A percentile compares a stretch with the other conserved stretches of the same genome.
phyloP scores from a whole-genome alignment of 2,888 invertebrate genomes.

The Eurytoma californica region DNA sequence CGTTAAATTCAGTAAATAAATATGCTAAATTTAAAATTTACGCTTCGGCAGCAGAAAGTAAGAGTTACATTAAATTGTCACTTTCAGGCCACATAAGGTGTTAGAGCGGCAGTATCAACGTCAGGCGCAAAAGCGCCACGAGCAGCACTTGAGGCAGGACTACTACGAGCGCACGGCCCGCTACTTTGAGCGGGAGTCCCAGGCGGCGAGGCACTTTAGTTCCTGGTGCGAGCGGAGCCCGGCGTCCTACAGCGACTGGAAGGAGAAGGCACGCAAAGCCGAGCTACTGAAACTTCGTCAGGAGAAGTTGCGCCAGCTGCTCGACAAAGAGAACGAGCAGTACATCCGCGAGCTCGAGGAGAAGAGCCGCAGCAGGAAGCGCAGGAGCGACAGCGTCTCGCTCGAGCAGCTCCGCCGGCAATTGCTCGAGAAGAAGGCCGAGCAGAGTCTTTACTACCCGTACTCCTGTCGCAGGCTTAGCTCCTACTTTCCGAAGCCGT shows the following conservation, averaged over 20 bases:
- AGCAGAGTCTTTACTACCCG: slow-evolving; percentile 66
- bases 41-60: too few relatives aligned
- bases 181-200: slow-evolving; percentile 69
- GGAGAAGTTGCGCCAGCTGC: slow-evolving; percentile 62
- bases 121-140: slow-evolving; percentile 69
- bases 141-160: slow-evolving; percentile 63
- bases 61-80: too few relatives aligned
- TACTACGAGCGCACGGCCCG: slow-evolving; percentile 66
- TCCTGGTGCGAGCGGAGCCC: slow-evolving; percentile 64
- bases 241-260: slow-evolving; percentile 56
- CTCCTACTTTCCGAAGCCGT: not conserved
- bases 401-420: slow-evolving; percentile 63
- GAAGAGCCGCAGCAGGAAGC: slow-evolving; percentile 40
- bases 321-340: slow-evolving; percentile 64
- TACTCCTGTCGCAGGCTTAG: slow-evolving; percentile 58
- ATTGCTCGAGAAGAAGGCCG: slow-evolving; percentile 64
- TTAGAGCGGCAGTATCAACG: slow-evolving; percentile 69
- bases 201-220: slow-evolving; percentile 66
- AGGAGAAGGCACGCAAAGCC: slow-evolving; percentile 60
- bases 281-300: slow-evolving; percentile 63
- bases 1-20: too few relatives aligned
- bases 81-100: slow-evolving; percentile 62
- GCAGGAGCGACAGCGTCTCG: slow-evolving; percentile 53
- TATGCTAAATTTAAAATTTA: too few relatives aligned
- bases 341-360: slow-evolving; percentile 62